Evolutionary conservation across 2,888 invertebrate genomes (phyloP).

Genomic region (Chrysolina oricalcia): DNA sequence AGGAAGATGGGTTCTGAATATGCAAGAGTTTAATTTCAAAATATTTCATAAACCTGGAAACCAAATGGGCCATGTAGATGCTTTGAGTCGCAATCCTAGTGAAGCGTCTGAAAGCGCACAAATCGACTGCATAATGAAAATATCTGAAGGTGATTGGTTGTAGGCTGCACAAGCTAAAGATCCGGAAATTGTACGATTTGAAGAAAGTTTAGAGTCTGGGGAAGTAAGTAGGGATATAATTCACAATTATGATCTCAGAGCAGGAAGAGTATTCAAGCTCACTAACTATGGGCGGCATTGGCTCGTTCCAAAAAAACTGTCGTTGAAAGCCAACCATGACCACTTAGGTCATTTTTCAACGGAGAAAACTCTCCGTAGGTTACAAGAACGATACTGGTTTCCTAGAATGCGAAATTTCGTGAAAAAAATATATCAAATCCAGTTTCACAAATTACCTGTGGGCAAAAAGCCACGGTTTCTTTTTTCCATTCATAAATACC

Average conservation of each 20-base stretch:
- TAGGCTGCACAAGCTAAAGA: too few species aligned
- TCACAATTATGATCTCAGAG: too few species aligned
- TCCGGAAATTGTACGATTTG: too few species aligned
- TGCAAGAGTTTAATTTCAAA: constrained; percentile 35
- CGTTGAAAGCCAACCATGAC: constrained; percentile 9
- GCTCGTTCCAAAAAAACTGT: constrained; percentile 15
- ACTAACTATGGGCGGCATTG: not conserved
- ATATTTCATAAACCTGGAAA: constrained; percentile 30
- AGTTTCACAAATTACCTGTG: constrained; percentile 2
- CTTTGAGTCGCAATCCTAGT: constrained; percentile 38
- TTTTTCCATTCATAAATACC: constrained; percentile 1
- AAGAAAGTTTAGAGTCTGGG: too few species aligned
- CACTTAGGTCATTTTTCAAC: constrained; percentile 7
- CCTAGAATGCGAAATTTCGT: constrained; percentile 13
- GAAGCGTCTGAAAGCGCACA: not conserved
- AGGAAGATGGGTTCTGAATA: constrained; percentile 36
- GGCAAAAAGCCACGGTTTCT: constrained; percentile 17
- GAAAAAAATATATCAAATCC: constrained; percentile 18
- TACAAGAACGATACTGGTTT: constrained; percentile 17
- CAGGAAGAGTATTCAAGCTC: too few species aligned
- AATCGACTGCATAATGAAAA: not conserved
- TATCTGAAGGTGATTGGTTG: constrained; percentile 18
- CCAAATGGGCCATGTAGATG: constrained; percentile 40
- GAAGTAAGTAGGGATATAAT: too few species aligned
- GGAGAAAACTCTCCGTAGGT: not conserved